phyloP scores from a whole-genome alignment of 1,140 invertebrate genomes.

The Microplitis demolitor region DNA sequence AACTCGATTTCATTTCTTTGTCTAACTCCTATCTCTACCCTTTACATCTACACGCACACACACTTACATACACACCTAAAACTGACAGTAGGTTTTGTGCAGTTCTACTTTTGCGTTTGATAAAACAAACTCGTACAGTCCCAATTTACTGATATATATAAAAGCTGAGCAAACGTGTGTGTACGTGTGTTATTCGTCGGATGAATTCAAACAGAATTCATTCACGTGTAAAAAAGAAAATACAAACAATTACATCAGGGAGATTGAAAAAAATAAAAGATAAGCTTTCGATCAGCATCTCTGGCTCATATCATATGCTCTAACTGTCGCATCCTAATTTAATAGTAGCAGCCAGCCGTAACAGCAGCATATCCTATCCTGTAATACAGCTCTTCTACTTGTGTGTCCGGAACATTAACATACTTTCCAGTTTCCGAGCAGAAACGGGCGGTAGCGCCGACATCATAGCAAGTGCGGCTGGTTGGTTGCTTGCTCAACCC shows the following conservation, averaged over 20 bases:
- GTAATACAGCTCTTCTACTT: neutral
- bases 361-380: neutral
- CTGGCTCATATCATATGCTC: neutral
- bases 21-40: neutral
- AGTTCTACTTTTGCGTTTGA: neutral
- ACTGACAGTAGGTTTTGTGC: no score
- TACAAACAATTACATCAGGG: neutral
- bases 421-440: conserved; percentile 15
- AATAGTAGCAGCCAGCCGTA: neutral
- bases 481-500: conserved; percentile 6
- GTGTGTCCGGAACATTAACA: neutral
- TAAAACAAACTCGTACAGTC: neutral
- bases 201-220: neutral
- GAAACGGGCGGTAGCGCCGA: neutral
- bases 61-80: no score
- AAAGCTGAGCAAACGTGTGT: no score
- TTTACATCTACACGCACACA: neutral
- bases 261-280: neutral
- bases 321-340: neutral
- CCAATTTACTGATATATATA: neutral
- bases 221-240: neutral
- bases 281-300: neutral
- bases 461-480: conserved; percentile 11
- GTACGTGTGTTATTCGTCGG: no score
- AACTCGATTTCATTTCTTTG: neutral